phyloP scores from a whole-genome alignment of 2,888 invertebrate species.

The Eulithis prunata region DNA sequence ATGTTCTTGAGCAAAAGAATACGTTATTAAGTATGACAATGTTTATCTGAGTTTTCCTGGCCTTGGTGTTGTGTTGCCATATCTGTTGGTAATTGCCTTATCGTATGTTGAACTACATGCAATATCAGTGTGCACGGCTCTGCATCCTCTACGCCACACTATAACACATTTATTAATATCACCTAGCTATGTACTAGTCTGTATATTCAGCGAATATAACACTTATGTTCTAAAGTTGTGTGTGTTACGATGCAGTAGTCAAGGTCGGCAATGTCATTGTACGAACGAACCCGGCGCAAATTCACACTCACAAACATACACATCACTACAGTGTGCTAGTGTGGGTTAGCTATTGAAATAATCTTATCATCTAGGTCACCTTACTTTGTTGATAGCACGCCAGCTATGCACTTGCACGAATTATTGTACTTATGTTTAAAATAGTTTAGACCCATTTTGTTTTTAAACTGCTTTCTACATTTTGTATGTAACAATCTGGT shows the following conservation, averaged over 20 bases:
- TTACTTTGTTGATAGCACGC: conserved; percentile 79
- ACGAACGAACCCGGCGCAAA: conserved; percentile 72
- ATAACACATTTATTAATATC: conserved; percentile 12
- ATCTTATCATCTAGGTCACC: conserved; percentile 85
- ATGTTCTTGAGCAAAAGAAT: too few species aligned
- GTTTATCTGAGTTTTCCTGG: conserved; percentile 52
- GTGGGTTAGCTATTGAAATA: conserved; percentile 71
- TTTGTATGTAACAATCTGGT: neutral
- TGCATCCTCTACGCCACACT: conserved; percentile 51
- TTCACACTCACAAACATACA: conserved; percentile 60
- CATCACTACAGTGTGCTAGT: conserved; percentile 46
- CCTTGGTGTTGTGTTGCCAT: conserved; percentile 71
- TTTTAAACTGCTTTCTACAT: conserved; percentile 23
- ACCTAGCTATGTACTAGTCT: conserved; percentile 22
- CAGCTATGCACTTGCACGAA: conserved; percentile 54
- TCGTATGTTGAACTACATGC: conserved; percentile 81
- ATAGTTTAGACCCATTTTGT: conserved; percentile 32
- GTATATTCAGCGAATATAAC: conserved; percentile 23
- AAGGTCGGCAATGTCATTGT: conserved; percentile 84
- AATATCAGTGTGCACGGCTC: conserved; percentile 52
- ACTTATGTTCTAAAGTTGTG: conserved; percentile 24
- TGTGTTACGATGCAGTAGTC: conserved; percentile 75
- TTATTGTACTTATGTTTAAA: conserved; percentile 39
- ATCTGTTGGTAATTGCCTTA: conserved; percentile 63
- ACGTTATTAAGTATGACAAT: conserved; percentile 10